phyloP scores from a whole-genome alignment of 2,888 invertebrate species.

The Troilus luridus region DNA sequence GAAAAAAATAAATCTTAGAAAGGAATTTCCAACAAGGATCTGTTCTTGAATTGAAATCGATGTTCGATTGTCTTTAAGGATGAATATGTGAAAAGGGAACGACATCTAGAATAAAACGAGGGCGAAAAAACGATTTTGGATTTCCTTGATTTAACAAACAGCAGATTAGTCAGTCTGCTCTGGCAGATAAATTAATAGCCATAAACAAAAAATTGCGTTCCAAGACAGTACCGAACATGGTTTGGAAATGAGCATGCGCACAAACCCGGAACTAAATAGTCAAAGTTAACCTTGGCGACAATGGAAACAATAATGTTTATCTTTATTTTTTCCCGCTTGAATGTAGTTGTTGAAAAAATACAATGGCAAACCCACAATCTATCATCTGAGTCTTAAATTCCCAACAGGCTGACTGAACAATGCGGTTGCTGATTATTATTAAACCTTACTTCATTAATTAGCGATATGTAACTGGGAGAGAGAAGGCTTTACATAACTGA shows the following conservation, averaged over 20 bases:
- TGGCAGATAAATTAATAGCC: too few species aligned
- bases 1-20: background rate
- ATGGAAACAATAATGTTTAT: too few species aligned
- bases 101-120: background rate
- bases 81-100: background rate
- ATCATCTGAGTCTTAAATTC: background rate
- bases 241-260: too few species aligned
- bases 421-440: background rate
- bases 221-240: too few species aligned
- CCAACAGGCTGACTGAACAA: background rate
- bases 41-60: background rate
- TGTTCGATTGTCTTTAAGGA: background rate
- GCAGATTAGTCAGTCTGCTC: too few species aligned
- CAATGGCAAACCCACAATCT: background rate
- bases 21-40: background rate
- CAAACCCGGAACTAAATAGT: too few species aligned
- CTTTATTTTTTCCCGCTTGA: background rate
- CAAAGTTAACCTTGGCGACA: too few species aligned
- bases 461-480: background rate
- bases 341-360: background rate
- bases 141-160: too few species aligned
- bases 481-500: conserved; percentile 5
- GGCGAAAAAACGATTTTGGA: background rate
- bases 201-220: too few species aligned
- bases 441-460: background rate